A percentile compares a stretch with the other conserved stretches of the same genome.
Evolutionary conservation across 2,113 vertebrate species (phyloP).

Genomic region (Orcinus orca): DNA sequence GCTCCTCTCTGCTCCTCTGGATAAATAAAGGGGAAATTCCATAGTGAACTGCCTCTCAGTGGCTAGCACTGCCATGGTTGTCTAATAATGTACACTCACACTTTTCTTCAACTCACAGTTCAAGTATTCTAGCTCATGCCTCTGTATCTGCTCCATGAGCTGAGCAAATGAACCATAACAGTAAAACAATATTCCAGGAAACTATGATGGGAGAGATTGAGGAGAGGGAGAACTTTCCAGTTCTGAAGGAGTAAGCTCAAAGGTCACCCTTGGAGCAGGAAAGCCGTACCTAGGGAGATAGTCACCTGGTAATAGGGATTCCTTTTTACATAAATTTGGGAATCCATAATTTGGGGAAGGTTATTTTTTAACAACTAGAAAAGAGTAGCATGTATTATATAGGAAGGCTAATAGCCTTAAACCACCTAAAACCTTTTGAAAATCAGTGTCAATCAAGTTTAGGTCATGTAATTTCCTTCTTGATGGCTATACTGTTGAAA

Average conservation of each 20-base stretch:
- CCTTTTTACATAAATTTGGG: not conserved
- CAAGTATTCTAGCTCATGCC: not conserved
- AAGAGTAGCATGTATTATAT: not conserved
- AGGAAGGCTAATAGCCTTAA: not conserved
- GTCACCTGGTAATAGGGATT: not conserved
- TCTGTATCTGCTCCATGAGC: not conserved
- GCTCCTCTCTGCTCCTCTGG: conserved; percentile 27
- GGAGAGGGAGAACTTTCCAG: not conserved
- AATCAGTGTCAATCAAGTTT: not conserved
- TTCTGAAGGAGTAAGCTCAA: not conserved
- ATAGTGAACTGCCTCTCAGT: not conserved
- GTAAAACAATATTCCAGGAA: not conserved
- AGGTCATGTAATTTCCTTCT: not conserved
- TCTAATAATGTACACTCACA: not conserved
- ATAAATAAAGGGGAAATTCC: conserved; percentile 12
- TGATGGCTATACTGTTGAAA: not conserved
- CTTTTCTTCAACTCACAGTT: not conserved
- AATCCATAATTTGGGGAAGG: not conserved
- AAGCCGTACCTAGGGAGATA: not conserved
- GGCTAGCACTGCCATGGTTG: not conserved
- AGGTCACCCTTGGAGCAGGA: not conserved
- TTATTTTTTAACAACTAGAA: not conserved
- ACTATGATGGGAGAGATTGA: not conserved
- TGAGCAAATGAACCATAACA: not conserved
- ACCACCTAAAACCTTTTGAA: not conserved